Evolutionary conservation across 2,113 vertebrate species (phyloP).

Genomic region (Ploceus nigricollis): DNA sequence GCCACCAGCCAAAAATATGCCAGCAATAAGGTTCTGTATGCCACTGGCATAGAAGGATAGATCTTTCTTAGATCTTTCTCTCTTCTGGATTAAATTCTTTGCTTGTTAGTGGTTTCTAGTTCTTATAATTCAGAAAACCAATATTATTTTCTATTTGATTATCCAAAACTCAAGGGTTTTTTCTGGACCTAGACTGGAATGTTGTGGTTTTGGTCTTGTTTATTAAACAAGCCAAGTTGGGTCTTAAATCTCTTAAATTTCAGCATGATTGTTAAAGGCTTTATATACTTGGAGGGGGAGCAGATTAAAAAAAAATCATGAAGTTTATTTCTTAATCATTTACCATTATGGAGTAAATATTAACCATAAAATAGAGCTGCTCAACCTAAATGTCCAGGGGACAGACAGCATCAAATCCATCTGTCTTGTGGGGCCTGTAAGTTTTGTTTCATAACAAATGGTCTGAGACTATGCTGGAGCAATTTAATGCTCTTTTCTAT

Average conservation of each 20-base stretch:
- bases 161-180: neutral
- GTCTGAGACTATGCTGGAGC: neutral
- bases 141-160: neutral
- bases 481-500: neutral
- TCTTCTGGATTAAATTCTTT: neutral
- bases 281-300: neutral
- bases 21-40: neutral
- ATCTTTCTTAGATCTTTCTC: neutral
- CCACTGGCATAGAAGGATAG: neutral
- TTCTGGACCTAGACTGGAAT: neutral
- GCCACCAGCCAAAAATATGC: neutral
- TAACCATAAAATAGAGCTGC: neutral
- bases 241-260: neutral
- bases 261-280: neutral
- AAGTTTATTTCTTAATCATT: neutral
- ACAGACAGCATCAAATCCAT: neutral
- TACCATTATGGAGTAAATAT: neutral
- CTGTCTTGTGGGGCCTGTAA: neutral
- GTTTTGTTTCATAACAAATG: neutral
- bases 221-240: neutral
- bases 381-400: neutral
- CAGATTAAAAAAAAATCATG: fast-evolving
- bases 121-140: neutral
- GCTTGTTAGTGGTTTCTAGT: neutral
- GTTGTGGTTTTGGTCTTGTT: neutral